Evolutionary conservation across 2,113 vertebrate species (phyloP).

Genomic region (Protobothrops flavoviridis): DNA sequence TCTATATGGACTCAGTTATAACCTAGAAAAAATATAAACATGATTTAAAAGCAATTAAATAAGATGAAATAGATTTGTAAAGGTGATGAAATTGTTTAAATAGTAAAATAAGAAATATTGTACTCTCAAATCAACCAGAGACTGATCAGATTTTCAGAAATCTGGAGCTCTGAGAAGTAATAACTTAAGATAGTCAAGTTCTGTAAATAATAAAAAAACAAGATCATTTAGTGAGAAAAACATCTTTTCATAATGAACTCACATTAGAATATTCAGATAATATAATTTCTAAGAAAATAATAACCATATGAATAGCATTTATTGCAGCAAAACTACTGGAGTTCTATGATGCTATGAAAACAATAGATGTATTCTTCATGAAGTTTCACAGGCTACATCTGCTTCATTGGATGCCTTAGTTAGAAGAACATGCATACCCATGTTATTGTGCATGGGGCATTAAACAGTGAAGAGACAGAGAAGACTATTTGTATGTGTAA

Average conservation of each 20-base stretch:
- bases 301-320: not conserved
- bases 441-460: not conserved
- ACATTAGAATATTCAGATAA: slow-evolving; percentile 19
- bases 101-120: slow-evolving; percentile 2
- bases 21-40: not conserved
- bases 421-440: not conserved
- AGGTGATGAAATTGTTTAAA: not conserved
- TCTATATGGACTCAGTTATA: not conserved
- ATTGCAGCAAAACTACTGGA: not conserved
- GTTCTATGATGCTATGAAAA: not conserved
- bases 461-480: not conserved
- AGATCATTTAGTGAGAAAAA: slow-evolving; percentile 38
- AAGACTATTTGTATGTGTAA: not conserved
- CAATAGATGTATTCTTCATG: not conserved
- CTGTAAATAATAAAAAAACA: slow-evolving; percentile 14
- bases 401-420: not conserved
- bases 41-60: not conserved
- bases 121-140: not conserved
- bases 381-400: not conserved
- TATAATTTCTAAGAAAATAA: slow-evolving; percentile 14
- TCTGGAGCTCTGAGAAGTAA: slow-evolving; percentile 37
- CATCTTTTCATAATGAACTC: slow-evolving; percentile 13
- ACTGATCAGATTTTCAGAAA: not conserved
- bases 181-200: slow-evolving; percentile 37
- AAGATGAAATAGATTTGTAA: not conserved